Evolutionary conservation across 2,113 vertebrate species (phyloP).

Genomic region (Heterotis niloticus): DNA sequence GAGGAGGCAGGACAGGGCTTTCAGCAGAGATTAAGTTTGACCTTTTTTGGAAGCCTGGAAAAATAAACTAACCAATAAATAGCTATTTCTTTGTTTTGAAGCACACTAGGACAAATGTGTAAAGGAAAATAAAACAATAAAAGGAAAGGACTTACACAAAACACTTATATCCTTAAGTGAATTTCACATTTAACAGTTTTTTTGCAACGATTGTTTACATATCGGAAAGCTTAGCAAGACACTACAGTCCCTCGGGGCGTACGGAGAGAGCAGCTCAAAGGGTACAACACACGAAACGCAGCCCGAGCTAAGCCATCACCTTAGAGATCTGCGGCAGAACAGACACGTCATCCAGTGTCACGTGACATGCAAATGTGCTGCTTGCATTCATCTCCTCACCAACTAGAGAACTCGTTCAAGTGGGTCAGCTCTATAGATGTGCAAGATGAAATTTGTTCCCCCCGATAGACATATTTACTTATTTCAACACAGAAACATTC

Average conservation of each 20-base stretch:
- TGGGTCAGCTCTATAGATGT: too few relatives aligned
- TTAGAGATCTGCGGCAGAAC: not conserved
- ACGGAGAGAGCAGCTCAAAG: not conserved
- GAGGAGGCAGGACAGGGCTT: not conserved
- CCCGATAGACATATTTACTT: too few relatives aligned
- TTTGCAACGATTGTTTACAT: not conserved
- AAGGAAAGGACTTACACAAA: not conserved
- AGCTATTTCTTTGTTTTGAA: not conserved
- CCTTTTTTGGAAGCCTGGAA: not conserved
- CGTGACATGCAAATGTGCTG: not conserved
- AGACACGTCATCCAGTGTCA: not conserved
- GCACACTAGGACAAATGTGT: not conserved
- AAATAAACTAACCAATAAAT: not conserved
- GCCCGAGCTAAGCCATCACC: not conserved
- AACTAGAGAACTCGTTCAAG: too few relatives aligned
- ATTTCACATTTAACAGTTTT: not conserved
- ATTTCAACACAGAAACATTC: too few relatives aligned
- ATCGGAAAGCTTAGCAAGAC: not conserved
- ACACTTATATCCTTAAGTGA: not conserved
- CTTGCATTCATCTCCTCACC: not conserved
- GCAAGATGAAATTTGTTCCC: too few relatives aligned
- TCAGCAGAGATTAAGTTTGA: constrained; percentile 25
- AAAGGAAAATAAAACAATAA: not conserved
- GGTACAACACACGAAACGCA: not conserved
- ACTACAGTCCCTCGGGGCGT: not conserved